Evolutionary conservation across 2,113 vertebrate species (phyloP).

Genomic region (Notiomystis cincta): DNA sequence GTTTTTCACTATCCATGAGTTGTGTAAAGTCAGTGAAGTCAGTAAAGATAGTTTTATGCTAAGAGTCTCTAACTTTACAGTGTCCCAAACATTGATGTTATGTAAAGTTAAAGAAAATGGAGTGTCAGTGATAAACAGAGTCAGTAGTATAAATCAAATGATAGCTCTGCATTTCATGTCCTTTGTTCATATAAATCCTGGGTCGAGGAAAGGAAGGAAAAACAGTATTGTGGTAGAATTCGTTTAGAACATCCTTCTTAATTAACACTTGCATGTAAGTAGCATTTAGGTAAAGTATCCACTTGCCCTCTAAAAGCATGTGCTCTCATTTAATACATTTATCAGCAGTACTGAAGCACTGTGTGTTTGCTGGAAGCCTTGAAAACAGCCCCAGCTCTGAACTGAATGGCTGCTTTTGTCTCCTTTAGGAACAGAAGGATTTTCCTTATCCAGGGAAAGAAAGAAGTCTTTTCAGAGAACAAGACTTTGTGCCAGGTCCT

Average conservation of each 20-base stretch:
- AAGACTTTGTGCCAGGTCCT: background rate
- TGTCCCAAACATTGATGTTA: background rate
- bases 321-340: background rate
- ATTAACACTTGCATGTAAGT: background rate
- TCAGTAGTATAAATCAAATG: background rate
- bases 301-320: background rate
- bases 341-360: background rate
- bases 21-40: background rate
- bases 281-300: background rate
- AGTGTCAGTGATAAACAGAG: background rate
- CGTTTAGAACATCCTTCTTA: background rate
- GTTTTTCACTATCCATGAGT: background rate
- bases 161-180: background rate
- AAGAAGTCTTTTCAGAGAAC: background rate
- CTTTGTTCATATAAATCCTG: background rate
- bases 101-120: background rate
- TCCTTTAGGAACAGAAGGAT: background rate
- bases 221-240: background rate
- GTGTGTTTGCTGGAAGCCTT: background rate
- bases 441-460: background rate
- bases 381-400: background rate
- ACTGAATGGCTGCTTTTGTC: background rate
- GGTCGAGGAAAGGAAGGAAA: background rate
- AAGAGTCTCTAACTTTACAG: background rate
- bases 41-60: background rate